phyloP scores from a whole-genome alignment of 1,140 invertebrate genomes.

The Dendrolimus punctatus region DNA sequence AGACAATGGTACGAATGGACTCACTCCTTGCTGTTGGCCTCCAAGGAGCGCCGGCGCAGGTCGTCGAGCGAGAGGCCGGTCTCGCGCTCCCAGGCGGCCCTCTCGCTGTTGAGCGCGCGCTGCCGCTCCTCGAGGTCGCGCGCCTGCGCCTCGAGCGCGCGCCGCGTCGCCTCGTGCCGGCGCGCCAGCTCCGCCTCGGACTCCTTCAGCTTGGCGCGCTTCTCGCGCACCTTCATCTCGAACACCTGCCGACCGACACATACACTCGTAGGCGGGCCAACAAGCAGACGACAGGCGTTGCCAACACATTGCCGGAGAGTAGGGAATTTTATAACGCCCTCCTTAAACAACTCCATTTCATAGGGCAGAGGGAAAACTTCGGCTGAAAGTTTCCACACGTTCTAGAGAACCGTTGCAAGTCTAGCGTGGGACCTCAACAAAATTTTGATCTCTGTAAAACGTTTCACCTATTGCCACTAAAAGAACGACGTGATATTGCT shows the following conservation, averaged over 20 bases:
- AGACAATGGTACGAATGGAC: constrained; percentile 37
- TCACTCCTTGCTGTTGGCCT: constrained; percentile 91
- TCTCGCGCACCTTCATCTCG: constrained; percentile 91
- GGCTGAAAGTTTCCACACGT: too few relatives aligned
- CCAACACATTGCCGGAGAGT: too few relatives aligned
- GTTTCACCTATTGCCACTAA: too few relatives aligned
- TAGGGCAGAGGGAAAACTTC: too few relatives aligned
- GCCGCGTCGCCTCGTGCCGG: constrained; percentile 75
- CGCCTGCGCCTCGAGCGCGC: constrained; percentile 87
- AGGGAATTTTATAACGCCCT: too few relatives aligned
- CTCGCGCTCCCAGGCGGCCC: constrained; percentile 90
- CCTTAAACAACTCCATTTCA: too few relatives aligned
- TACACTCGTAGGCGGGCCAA: not conserved
- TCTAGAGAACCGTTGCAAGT: too few relatives aligned
- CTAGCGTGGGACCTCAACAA: too few relatives aligned
- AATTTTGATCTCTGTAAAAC: too few relatives aligned
- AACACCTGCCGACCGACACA: constrained; percentile 62
- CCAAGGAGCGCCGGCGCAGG: constrained; percentile 85
- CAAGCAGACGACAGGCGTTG: not conserved
- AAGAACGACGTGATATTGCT: too few relatives aligned
- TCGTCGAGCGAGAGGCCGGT: constrained; percentile 91
- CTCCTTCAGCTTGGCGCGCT: constrained; percentile 94
- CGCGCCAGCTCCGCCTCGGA: constrained; percentile 87
- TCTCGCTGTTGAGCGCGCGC: constrained; percentile 89
- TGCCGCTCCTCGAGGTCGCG: constrained; percentile 93